These are phyloP conservation scores for Netelia fuscicornis DNA, from an alignment of 2,888 invertebrate species.

Conservation along the genomic window DNA sequence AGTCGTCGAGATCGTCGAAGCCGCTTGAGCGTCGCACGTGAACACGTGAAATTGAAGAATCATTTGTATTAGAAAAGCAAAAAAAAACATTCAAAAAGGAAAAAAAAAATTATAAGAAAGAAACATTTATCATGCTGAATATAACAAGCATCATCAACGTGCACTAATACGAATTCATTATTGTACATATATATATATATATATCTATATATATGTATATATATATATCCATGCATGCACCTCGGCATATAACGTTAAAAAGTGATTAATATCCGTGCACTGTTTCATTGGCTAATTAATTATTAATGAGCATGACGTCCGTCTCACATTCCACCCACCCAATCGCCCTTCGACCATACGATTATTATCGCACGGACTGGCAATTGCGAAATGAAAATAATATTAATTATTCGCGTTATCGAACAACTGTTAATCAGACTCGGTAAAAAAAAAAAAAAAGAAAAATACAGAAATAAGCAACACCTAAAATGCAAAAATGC, in stretches of 20 bases:
- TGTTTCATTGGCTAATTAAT: constrained; percentile 82
- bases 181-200: constrained; percentile 45
- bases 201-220: constrained; percentile 59
- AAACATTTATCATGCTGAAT: neutral
- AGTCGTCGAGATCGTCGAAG: constrained; percentile 61
- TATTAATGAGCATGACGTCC: constrained; percentile 81
- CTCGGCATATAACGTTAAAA: constrained; percentile 66
- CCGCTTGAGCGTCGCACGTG: neutral
- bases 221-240: constrained; percentile 75
- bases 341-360: constrained; percentile 57
- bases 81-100: neutral
- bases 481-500: constrained; percentile 33
- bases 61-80: neutral
- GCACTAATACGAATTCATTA: constrained; percentile 49
- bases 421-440: constrained; percentile 35
- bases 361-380: constrained; percentile 51
- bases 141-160: constrained; percentile 25
- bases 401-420: constrained; percentile 23
- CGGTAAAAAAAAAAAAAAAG: constrained; percentile 60
- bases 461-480: constrained; percentile 63
- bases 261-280: constrained; percentile 80
- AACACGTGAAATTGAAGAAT: neutral
- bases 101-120: constrained; percentile 13
- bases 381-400: constrained; percentile 42
- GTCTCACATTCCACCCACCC: constrained; percentile 61